phyloP scores from a whole-genome alignment of 2,797 vertebrate genomes.

The Acipenser ruthenus region DNA sequence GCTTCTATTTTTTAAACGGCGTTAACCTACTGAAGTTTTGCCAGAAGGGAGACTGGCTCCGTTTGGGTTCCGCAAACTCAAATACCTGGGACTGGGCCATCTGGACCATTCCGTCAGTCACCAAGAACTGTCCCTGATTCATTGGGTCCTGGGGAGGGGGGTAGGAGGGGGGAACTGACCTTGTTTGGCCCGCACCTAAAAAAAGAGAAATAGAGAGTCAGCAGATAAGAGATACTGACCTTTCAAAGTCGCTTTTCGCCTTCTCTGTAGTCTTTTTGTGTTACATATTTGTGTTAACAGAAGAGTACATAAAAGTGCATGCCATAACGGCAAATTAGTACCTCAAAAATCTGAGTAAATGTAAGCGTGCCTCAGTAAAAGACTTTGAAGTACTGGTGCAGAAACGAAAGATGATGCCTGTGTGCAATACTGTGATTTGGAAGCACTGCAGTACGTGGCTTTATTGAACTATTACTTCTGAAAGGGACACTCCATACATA shows the following conservation, averaged over 20 bases:
- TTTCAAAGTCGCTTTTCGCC: not conserved
- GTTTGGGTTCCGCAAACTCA: conserved; percentile 96
- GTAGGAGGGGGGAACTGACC: conserved; percentile 94
- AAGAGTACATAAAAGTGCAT: no score
- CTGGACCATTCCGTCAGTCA: conserved; percentile 75
- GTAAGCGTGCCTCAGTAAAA: no score
- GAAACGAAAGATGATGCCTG: no score
- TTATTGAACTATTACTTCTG: no score
- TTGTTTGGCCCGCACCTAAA: conserved; percentile 84
- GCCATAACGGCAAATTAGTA: no score
- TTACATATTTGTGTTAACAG: no score
- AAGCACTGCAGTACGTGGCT: no score
- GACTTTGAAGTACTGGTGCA: no score
- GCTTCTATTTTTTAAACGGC: conserved; percentile 98
- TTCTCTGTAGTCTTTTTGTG: no score
- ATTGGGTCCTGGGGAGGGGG: conserved; percentile 93
- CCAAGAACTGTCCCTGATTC: conserved; percentile 92
- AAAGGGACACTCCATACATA: no score
- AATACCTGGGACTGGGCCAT: conserved; percentile 90
- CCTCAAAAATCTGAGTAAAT: no score
- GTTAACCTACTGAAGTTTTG: conserved; percentile 99
- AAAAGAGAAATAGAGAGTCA: conserved; percentile 40
- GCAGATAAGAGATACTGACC: not conserved
- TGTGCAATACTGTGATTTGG: no score
- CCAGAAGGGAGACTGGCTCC: conserved; percentile 98